Evolutionary conservation across 2,113 vertebrate genomes (phyloP).

Genomic region (Zosterops lateralis): DNA sequence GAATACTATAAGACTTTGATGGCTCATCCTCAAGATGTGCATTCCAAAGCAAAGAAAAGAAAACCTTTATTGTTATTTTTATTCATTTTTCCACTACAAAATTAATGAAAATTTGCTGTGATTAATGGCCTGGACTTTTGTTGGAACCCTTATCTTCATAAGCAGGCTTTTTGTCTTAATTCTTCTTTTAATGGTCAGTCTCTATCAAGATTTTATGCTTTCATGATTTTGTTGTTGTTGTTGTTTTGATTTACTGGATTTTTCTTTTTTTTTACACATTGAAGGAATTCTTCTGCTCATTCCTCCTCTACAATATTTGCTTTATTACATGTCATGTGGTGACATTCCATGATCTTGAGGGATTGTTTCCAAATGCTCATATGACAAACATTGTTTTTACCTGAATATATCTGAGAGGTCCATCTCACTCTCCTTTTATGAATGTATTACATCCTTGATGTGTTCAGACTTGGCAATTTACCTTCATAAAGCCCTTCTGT

Average conservation of each 20-base stretch:
- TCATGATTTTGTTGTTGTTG: not conserved
- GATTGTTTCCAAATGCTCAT: not conserved
- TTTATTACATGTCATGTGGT: not conserved
- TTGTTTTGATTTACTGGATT: not conserved
- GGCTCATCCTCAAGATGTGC: not conserved
- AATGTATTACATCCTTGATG: not conserved
- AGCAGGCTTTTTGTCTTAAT: not conserved
- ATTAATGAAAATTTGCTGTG: slow-evolving; percentile 1
- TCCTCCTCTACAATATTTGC: not conserved
- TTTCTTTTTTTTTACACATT: not conserved
- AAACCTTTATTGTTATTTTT: slow-evolving; percentile 8
- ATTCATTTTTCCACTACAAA: not conserved
- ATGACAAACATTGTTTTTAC: not conserved
- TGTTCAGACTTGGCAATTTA: not conserved
- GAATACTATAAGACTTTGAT: not conserved
- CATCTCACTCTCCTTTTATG: not conserved
- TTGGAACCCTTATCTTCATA: not conserved
- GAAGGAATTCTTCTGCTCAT: not conserved
- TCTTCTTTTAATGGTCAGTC: not conserved
- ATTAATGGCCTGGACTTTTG: not conserved
- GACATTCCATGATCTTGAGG: not conserved
- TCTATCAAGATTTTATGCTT: not conserved
- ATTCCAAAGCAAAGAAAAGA: not conserved
- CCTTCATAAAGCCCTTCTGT: not conserved
- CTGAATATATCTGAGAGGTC: not conserved